Percentiles rank a stretch among this genome's conserved stretches.
phyloP scores from a whole-genome alignment of 2,113 vertebrate genomes.

The Pardalotus punctatus region DNA sequence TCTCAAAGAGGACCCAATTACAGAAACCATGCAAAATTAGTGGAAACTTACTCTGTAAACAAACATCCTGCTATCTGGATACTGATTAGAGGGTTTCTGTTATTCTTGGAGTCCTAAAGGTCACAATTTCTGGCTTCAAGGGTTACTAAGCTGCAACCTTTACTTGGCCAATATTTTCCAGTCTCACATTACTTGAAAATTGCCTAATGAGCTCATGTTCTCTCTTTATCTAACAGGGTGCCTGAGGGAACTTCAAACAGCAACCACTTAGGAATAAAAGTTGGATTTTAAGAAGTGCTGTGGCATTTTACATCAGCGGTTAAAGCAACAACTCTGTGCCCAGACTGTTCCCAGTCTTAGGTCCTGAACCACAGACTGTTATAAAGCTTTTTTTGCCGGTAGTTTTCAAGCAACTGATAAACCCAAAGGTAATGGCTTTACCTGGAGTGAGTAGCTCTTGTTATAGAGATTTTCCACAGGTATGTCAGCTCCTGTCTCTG shows the following conservation, averaged over 20 bases:
- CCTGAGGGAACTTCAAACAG: conserved; percentile 50
- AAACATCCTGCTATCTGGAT: conserved; percentile 61
- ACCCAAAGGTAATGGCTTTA: background rate
- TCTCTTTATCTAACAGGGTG: conserved; percentile 38
- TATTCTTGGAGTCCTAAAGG: conserved; percentile 53
- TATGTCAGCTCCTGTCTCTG: conserved; percentile 71
- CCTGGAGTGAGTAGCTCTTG: conserved; percentile 79
- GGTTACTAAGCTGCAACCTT: conserved; percentile 62
- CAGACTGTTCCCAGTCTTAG: background rate
- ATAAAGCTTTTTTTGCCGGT: background rate
- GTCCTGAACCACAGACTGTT: background rate
- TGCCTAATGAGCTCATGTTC: conserved; percentile 54
- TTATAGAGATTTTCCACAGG: conserved; percentile 75
- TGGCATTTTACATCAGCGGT: background rate
- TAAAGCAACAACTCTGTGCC: background rate
- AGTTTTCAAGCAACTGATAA: background rate
- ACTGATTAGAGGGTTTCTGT: conserved; percentile 62
- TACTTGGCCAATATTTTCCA: conserved; percentile 62
- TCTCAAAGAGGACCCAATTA: conserved; percentile 15
- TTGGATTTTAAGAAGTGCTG: background rate
- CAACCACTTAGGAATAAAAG: conserved; percentile 21
- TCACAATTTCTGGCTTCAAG: conserved; percentile 67
- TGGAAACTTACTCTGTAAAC: conserved; percentile 60
- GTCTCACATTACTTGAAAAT: conserved; percentile 59
- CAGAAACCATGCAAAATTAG: conserved; percentile 48